These are phyloP conservation scores for Pao palembangensis DNA, from an alignment of 2,113 vertebrate species.

Conservation along the genomic window DNA sequence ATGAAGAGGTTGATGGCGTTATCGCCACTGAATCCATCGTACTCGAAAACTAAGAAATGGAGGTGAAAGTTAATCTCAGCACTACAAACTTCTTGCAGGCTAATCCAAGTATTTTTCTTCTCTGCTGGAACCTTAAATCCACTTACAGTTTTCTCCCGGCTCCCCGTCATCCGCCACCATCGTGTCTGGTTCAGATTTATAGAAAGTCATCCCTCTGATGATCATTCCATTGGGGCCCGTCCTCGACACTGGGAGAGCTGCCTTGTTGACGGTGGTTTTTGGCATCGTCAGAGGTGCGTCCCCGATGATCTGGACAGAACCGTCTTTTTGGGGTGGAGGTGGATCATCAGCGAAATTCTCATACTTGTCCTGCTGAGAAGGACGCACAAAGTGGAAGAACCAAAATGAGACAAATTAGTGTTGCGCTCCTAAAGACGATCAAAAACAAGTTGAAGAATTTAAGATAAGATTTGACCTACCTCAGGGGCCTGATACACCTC, in stretches of 20 bases:
- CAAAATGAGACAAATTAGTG: neutral
- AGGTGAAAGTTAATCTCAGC: neutral
- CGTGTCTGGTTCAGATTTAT: constrained; percentile 84
- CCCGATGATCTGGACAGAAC: constrained; percentile 42
- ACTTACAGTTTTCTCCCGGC: constrained; percentile 82
- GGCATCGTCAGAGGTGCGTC: constrained; percentile 20
- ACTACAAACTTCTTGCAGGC: neutral
- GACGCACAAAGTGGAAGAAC: constrained; percentile 25
- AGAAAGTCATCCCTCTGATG: constrained; percentile 90
- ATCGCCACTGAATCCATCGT: constrained; percentile 87
- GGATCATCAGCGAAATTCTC: constrained; percentile 77
- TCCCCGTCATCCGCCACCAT: constrained; percentile 80
- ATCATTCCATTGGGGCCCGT: constrained; percentile 79
- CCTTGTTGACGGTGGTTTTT: constrained; percentile 18
- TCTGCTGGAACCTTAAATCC: neutral
- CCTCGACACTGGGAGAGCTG: constrained; percentile 55
- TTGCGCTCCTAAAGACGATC: too few relatives aligned
- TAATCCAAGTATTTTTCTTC: too few relatives aligned
- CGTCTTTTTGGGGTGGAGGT: constrained; percentile 35
- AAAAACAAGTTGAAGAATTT: constrained; percentile 3
- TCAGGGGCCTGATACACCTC: constrained; percentile 74
- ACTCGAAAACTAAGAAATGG: constrained; percentile 75
- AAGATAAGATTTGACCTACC: constrained; percentile 56
- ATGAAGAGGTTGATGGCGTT: constrained; percentile 79
- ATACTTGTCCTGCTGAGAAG: constrained; percentile 74